phyloP scores from a whole-genome alignment of 2,888 invertebrate species.

The Eilema depressum region DNA sequence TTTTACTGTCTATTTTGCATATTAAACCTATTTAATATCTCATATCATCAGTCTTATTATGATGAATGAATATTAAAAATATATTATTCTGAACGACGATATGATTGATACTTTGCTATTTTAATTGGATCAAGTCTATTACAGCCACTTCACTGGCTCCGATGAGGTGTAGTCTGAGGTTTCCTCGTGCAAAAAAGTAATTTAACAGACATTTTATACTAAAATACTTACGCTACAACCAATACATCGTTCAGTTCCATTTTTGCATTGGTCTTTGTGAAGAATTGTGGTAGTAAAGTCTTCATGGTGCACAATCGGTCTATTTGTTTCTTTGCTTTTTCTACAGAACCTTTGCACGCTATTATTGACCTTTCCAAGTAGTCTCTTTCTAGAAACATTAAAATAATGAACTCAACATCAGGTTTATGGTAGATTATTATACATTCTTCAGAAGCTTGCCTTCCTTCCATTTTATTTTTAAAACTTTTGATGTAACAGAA shows the following conservation, averaged over 20 bases:
- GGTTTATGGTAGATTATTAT: neutral
- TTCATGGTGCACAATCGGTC: constrained; percentile 36
- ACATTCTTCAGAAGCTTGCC: neutral
- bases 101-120: too few species aligned
- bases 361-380: constrained; percentile 32
- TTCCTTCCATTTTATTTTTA: neutral
- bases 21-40: too few species aligned
- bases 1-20: too few species aligned
- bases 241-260: neutral
- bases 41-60: too few species aligned
- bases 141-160: too few species aligned
- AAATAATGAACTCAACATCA: neutral
- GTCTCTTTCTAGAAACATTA: constrained; percentile 29
- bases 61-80: too few species aligned
- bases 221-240: neutral
- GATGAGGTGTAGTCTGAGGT: too few species aligned
- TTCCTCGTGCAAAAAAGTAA: too few species aligned
- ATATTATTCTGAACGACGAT: too few species aligned
- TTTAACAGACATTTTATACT: neutral
- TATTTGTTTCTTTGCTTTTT: constrained; percentile 28
- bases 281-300: constrained; percentile 35
- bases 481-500: too few species aligned
- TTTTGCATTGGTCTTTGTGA: neutral
- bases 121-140: too few species aligned
- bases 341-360: constrained; percentile 40